A percentile compares a stretch with the other conserved stretches of the same genome.
Evolutionary conservation across 1,140 invertebrate genomes (phyloP).

Genomic region (Acromyrmex heyeri): DNA sequence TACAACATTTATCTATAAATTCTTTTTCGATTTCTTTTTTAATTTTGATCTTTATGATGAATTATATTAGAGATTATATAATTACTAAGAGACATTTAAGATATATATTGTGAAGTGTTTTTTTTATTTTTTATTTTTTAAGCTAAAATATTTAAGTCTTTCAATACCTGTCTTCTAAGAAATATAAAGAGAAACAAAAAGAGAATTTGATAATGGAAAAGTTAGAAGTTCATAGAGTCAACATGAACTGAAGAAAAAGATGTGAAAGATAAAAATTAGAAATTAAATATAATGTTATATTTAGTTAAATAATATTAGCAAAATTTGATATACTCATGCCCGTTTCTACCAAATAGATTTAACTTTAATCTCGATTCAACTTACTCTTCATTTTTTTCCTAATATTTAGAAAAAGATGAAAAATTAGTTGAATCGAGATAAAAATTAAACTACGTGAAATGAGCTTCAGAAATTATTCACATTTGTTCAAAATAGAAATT

Average conservation of each 20-base stretch:
- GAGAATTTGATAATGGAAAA: not conserved
- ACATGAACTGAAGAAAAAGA: not conserved
- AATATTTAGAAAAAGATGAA: too few relatives aligned
- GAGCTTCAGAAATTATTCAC: not conserved
- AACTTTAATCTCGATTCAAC: too few relatives aligned
- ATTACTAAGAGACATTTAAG: not conserved
- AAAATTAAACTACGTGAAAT: too few relatives aligned
- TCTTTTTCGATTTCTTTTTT: not conserved
- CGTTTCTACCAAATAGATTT: too few relatives aligned
- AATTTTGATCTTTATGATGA: not conserved
- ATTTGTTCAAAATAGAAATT: not conserved
- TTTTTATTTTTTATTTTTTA: not conserved
- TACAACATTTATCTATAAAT: not conserved
- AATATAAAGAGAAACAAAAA: not conserved
- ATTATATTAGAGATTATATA: not conserved
- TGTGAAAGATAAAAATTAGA: slow-evolving; percentile 3
- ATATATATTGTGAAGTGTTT: not conserved
- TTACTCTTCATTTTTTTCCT: too few relatives aligned
- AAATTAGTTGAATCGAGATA: too few relatives aligned
- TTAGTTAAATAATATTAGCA: not conserved
- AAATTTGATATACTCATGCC: not conserved
- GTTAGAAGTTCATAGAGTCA: not conserved
- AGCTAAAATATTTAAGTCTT: not conserved
- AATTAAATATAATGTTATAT: not conserved
- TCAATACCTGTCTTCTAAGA: not conserved